Base-by-base conservation (phyloP, 1,140 invertebrate species). In the Lepidurus arcticus region DNA sequence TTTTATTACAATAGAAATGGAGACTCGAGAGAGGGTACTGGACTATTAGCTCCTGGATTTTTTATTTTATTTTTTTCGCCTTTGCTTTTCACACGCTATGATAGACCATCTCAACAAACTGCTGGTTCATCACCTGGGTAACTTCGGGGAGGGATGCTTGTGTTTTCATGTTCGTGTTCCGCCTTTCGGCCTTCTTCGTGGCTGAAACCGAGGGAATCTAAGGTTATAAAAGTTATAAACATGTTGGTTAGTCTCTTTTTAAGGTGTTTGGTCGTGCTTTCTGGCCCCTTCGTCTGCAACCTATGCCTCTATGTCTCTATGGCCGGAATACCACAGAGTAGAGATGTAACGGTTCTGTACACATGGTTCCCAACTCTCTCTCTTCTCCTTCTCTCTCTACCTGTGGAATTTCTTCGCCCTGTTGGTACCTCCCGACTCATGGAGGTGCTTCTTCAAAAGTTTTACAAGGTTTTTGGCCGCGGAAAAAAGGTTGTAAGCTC, bases 91-190 rank as follows among this genome's bases (percentile, higher is more conserved):
- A 65, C 53, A 65, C 53, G 13, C 9, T 21, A 16, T 34, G 34
- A 34, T 34, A 34, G 2, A 34, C 34, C 34, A 34, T 34, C 34
- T 34, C 7, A 7, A n/a, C 53, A 65, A 65, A 65, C n/a, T 65
- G 53, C 53, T 65, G 53, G 53, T 65, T 65, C 53, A 65, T 65
- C 53, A 65, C 53, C 53, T 34, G 34, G 34, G 34, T 34, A 34
- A 34, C 34, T 34, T 34, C 3, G 34, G 34, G 34, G 34, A 34
- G 34, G 4, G 34, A 34, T 34, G 34, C 34, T 34, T 34, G 34
- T 34, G 34, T 34, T 65, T 65, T 65, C 9, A 21, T 13, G 53
- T 65, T 13, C 16, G 1, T 4, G 21, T 65, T 21, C 53, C 5
- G 21, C 21, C 16, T 65, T 65, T 65, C 53, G 21, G 21, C 53